Evolutionary conservation across 1,140 invertebrate species (phyloP), one percentile per base, ranked within the genome.

Genomic region (Chironomus striatipennis): DNA sequence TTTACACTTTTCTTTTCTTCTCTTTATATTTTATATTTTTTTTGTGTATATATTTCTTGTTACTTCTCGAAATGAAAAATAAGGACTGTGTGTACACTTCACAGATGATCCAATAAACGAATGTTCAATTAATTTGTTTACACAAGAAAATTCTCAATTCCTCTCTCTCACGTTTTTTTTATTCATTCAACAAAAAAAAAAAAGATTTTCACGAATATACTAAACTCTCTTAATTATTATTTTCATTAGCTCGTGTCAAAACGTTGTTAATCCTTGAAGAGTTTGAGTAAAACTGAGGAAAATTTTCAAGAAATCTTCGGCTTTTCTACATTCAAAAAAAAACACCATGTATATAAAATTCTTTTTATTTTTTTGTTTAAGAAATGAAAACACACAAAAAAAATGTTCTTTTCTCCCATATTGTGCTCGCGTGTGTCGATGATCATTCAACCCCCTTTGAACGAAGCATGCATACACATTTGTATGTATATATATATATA

Each of bases 361-460:
- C 24, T 34, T 34, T n/a, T n/a, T n/a, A n/a, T n/a, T n/a, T n/a
- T 34, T 34, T 34, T 34, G 24, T 34, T 34, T 34, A 15, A 57
- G n/a, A 57, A 57, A 47, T 10, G 43, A 57, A n/a, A 12, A 15
- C n/a, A 57, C 47, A 57, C 8, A 57, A 57, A 57, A 57, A 57
- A n/a, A 57, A n/a, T n/a, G 47, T 57, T 12, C 47, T 18, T 70
- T n/a, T 70, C 47, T 57, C 47, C 47, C 47, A n/a, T n/a, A 57
- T 20, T 17, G 65, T 17, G 65, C 18, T 70, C 15, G n/a, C 65
- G 65, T 70, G 65, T 70, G 65, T 70, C 65, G 65, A 70, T 70
- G 65, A 70, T 70, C 65, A 21, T 70, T 70, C 65, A 70, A 20
- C 65, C 65, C 65, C 65, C 65, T 57, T 57, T 57, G 47, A 57